Evolutionary conservation across 2,888 invertebrate species (phyloP).

Genomic region (Bellardia pandia): DNA sequence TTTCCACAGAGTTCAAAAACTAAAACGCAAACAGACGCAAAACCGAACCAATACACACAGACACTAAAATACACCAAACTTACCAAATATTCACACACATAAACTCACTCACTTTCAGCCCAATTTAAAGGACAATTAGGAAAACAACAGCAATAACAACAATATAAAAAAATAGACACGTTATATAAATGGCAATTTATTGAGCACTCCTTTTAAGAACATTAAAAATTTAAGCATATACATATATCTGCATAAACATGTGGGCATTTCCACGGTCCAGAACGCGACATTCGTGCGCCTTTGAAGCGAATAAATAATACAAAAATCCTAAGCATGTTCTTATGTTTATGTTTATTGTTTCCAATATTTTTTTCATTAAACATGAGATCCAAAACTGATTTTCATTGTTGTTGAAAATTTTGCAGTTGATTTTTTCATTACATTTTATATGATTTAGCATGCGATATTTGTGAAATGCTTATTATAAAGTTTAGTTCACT

Average conservation of each 20-base stretch:
- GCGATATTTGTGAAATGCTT: no score
- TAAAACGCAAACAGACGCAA: background rate
- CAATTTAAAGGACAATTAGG: background rate
- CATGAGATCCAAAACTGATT: no score
- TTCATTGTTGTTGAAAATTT: no score
- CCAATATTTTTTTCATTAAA: no score
- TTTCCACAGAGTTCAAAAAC: conserved; percentile 16
- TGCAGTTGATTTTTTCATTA: no score
- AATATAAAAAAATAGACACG: background rate
- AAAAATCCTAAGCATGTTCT: no score
- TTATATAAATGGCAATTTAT: conserved; percentile 26
- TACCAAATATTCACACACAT: background rate
- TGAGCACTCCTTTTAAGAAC: background rate
- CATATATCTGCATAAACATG: background rate
- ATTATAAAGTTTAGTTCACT: no score
- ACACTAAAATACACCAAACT: background rate
- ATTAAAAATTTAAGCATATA: background rate
- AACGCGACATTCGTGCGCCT: no score
- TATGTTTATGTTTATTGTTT: no score
- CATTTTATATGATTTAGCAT: no score
- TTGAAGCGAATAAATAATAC: no score
- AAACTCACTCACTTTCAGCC: background rate
- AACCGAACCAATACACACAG: background rate
- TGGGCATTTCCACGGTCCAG: no score
- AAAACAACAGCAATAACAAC: background rate